Base-by-base conservation (phyloP, 1,140 invertebrate genomes). In the Leptinotarsa texana region DNA sequence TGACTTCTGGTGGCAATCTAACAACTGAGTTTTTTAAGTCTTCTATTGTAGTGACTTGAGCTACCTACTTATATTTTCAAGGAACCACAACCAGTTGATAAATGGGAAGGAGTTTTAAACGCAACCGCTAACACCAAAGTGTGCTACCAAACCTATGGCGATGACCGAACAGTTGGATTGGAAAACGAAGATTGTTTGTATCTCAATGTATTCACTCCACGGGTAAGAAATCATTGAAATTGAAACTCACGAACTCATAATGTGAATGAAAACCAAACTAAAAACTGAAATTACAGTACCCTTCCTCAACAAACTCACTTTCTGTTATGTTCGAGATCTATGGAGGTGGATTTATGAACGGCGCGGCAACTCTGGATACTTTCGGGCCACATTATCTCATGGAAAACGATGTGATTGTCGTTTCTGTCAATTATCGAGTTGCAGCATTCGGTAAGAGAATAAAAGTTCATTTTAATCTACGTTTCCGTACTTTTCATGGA, bases 141-240 rank as follows among this genome's bases (percentile, higher is more conserved):
- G 1, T 79, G 78, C 42, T 79, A 74, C 47, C 78, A 79, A 67
- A 68, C 74, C 8, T 4, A 5, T 6, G 42, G 42, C 6, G 5
- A 42, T 27, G 21, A 17, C 17, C 69, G 74, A n/a, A 42, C 21
- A 63, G 24, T 2, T 48, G 13, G 8, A 13, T 18, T 76, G 47
- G 71, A 77, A 69, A 79, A 69, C 63, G 78, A 79, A 63, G 75
- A 78, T 63, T 79, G 78, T 67, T 63, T 78, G 17, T 69, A 75
- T 13, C 47, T 78, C 18, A 79, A 78, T 70, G 48, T 78, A 13
- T 78, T 61, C 63, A 78, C 78, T 13, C 78, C 78, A 11, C 49
- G 65, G 42, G 75, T 79, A 77, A 75, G 73, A 61, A 33, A 11
- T 33, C 8, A 33, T 33, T 2, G 33, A 33, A 33, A 33, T 2